Percentiles rank a stretch among this genome's conserved stretches.
Evolutionary conservation across 2,888 invertebrate genomes (phyloP).

Genomic region (Lasius platythorax): DNA sequence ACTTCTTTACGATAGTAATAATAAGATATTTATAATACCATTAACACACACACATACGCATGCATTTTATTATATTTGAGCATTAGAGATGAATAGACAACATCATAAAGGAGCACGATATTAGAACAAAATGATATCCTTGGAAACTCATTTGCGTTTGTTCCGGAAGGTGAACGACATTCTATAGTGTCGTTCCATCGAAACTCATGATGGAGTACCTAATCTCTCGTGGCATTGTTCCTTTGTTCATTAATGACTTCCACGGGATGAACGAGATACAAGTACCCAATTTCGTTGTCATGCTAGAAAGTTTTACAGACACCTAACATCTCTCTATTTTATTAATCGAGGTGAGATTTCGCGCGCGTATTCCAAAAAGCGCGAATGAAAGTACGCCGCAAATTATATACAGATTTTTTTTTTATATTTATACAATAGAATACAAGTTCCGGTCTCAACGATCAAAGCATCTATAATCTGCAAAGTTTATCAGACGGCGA

Average conservation of each 20-base stretch:
- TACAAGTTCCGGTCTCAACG: not conserved
- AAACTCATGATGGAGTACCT: not conserved
- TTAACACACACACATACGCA: too few species aligned
- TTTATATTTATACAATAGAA: not conserved
- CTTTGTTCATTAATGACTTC: conserved; percentile 28
- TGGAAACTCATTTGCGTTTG: not conserved
- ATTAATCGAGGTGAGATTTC: conserved; percentile 46
- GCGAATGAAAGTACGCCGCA: not conserved
- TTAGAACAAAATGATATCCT: not conserved
- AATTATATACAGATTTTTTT: not conserved
- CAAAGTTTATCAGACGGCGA: not conserved
- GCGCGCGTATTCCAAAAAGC: conserved; percentile 19
- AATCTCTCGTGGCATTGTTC: conserved; percentile 34
- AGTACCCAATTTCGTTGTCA: conserved; percentile 11
- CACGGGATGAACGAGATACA: not conserved
- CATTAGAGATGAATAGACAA: not conserved
- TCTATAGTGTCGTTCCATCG: not conserved
- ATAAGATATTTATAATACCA: not conserved
- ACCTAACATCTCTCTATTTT: conserved; percentile 24
- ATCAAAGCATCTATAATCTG: not conserved
- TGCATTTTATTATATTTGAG: not conserved
- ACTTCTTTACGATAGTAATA: not conserved
- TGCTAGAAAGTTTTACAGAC: conserved; percentile 37
- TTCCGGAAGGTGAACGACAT: not conserved
- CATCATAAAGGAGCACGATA: not conserved